Percentiles rank a stretch among this genome's conserved stretches.
Conservation (phyloP, 2,113 vertebrate species). For the Orientallactaga bullata region DNA sequence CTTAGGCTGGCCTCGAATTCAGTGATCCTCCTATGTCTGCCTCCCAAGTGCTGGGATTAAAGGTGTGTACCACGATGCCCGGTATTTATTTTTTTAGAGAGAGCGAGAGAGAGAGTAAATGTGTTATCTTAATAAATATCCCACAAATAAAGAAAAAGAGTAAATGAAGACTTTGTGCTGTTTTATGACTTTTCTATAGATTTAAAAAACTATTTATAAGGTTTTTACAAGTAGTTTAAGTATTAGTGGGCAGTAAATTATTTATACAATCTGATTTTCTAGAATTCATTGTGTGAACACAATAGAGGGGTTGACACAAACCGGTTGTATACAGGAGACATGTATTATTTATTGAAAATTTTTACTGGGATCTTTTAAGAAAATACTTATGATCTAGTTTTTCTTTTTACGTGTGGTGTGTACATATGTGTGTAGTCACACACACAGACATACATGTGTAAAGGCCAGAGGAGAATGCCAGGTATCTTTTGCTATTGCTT, state of each 20-base stretch:
- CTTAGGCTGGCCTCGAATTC: no score
- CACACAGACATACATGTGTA: no score
- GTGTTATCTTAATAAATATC: no score
- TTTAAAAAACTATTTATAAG: slow-evolving; percentile 66
- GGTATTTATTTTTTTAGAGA: no score
- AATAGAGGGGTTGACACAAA: background rate
- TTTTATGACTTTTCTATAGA: slow-evolving; percentile 14
- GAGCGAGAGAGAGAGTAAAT: no score
- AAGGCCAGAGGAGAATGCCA: no score
- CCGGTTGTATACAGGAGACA: slow-evolving; percentile 32
- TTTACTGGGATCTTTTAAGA: slow-evolving; percentile 1
- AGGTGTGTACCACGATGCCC: no score
- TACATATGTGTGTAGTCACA: no score
- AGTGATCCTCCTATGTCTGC: no score
- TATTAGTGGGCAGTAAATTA: background rate
- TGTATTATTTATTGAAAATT: background rate
- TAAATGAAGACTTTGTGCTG: background rate
- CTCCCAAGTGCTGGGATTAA: no score
- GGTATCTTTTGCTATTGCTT: no score
- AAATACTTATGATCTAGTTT: background rate
- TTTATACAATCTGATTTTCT: slow-evolving; percentile 6
- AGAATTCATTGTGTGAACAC: slow-evolving; percentile 37
- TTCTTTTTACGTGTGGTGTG: no score
- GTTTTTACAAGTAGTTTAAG: background rate
- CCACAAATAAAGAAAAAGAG: background rate